phyloP scores from a whole-genome alignment of 1,140 invertebrate species.

The Gyrodactylus salaris region DNA sequence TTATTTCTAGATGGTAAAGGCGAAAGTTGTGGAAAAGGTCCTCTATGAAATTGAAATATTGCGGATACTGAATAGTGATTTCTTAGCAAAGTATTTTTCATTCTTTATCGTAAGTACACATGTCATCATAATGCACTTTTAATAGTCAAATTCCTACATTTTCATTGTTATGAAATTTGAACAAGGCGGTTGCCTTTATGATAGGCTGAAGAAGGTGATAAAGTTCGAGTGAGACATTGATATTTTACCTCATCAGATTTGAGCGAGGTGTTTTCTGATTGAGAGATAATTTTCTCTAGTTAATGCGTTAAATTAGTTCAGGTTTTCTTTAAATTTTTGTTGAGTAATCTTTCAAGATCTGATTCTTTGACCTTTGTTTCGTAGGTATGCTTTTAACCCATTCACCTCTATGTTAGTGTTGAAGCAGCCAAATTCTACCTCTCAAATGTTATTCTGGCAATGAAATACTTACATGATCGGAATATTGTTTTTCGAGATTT shows the following conservation, averaged over 20 bases:
- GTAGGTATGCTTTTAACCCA: not conserved
- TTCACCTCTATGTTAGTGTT: not conserved
- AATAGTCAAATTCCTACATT: not conserved
- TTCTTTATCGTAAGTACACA: not conserved
- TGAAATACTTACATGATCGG: constrained; percentile 6
- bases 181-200: not conserved
- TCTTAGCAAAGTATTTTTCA: not conserved
- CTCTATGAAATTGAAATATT: not conserved
- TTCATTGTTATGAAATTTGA: not conserved
- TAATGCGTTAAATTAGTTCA: not conserved
- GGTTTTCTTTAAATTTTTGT: not conserved
- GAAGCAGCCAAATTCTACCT: constrained; percentile 3
- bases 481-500: constrained; percentile 7
- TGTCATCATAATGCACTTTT: not conserved
- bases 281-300: not conserved
- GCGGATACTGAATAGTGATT: not conserved
- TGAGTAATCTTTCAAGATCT: not conserved
- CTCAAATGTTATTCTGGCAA: constrained; percentile 4
- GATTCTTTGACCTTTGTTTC: not conserved
- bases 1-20: not conserved
- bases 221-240: not conserved
- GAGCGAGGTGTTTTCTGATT: no score
- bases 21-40: not conserved
- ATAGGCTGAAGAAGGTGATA: not conserved
- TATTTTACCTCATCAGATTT: not conserved